Conservation (phyloP, 2,888 invertebrate genomes). For the Drosophila ustulata region DNA sequence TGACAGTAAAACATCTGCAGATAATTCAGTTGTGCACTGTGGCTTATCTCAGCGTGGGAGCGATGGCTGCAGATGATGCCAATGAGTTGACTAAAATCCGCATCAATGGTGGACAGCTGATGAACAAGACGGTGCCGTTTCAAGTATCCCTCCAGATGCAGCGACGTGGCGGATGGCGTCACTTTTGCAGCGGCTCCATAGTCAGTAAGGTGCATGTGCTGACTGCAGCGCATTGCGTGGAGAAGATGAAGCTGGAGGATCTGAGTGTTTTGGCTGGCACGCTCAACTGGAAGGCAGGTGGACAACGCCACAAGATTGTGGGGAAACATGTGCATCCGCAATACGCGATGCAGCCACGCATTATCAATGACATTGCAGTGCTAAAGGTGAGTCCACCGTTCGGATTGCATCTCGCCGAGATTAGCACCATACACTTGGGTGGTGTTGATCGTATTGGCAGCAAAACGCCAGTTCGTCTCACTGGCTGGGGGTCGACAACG, state of each 20-base stretch:
- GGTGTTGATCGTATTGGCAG: slow-evolving; percentile 66
- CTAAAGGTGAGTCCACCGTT: slow-evolving; percentile 79
- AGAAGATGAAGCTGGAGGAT: slow-evolving; percentile 59
- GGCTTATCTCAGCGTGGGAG: slow-evolving; percentile 11
- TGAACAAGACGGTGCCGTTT: slow-evolving; percentile 79
- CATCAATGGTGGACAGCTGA: slow-evolving; percentile 77
- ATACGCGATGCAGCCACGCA: slow-evolving; percentile 62
- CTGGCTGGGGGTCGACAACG: slow-evolving; percentile 83
- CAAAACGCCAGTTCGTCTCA: slow-evolving; percentile 74
- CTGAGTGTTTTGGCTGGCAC: slow-evolving; percentile 77
- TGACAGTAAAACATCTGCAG: slow-evolving; percentile 21
- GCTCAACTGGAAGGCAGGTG: slow-evolving; percentile 72
- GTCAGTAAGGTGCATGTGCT: slow-evolving; percentile 79
- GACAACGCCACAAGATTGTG: slow-evolving; percentile 71
- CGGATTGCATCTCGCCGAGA: slow-evolving; percentile 57
- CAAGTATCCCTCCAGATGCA: slow-evolving; percentile 82
- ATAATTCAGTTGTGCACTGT: not conserved
- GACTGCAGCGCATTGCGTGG: slow-evolving; percentile 84
- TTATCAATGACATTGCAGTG: slow-evolving; percentile 82
- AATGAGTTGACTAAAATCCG: slow-evolving; percentile 30
- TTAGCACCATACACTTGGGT: slow-evolving; percentile 68
- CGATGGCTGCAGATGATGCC: not conserved
- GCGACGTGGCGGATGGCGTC: slow-evolving; percentile 76
- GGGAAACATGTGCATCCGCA: slow-evolving; percentile 78
- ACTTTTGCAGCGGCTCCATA: slow-evolving; percentile 84